Conservation (phyloP, 2,797 vertebrate genomes). For the Cryptoblepharus egeriae region DNA sequence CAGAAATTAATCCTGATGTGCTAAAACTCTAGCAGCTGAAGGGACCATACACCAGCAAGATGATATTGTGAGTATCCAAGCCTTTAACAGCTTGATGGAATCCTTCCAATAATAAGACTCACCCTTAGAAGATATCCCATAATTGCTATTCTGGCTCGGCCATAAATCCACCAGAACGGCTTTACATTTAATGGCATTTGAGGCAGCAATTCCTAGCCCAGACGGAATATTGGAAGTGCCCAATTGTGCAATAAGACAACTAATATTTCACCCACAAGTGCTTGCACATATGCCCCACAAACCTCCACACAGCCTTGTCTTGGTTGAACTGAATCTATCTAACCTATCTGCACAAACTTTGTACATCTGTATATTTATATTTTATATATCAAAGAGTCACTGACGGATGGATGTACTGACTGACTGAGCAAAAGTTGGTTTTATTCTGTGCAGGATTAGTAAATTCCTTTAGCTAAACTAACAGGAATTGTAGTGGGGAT, state of each 20-base stretch:
- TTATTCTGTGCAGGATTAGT: no score
- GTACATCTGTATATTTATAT: no score
- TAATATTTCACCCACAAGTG: constrained; percentile 7
- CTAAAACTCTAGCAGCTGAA: background rate
- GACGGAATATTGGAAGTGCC: constrained; percentile 1
- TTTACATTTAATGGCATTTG: constrained; percentile 15
- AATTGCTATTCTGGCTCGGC: constrained; percentile 33
- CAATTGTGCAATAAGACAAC: constrained; percentile 2
- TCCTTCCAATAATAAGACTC: constrained; percentile 19
- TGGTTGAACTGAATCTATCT: no score
- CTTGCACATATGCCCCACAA: background rate
- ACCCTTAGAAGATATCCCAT: constrained; percentile 13
- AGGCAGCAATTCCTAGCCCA: constrained; percentile 11
- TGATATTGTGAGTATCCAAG: background rate
- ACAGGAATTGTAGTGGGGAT: no score
- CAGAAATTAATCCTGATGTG: background rate
- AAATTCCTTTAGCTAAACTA: no score
- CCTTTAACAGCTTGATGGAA: constrained; percentile 17
- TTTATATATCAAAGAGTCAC: no score
- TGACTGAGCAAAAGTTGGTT: no score
- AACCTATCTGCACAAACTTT: no score
- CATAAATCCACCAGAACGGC: constrained; percentile 22
- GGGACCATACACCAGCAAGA: background rate
- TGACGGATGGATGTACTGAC: no score
- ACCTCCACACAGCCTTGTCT: background rate